Evolutionary conservation across 2,888 invertebrate genomes (phyloP).

Genomic region (Metellina segmentata): DNA sequence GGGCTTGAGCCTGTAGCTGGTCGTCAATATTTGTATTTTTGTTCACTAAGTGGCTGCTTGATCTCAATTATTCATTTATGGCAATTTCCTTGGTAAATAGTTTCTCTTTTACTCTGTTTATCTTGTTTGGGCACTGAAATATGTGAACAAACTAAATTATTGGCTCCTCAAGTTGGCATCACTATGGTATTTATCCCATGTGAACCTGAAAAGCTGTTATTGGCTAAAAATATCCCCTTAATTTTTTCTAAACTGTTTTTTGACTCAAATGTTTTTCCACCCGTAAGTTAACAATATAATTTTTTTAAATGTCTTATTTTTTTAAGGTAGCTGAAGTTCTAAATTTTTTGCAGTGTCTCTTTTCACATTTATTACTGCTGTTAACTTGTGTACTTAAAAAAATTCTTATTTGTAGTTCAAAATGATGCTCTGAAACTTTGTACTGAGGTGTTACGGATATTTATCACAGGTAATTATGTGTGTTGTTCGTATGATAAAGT

Average conservation of each 20-base stretch:
- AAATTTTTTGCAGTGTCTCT: too few relatives aligned
- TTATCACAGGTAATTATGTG: slow-evolving; percentile 43
- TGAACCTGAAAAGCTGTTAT: too few relatives aligned
- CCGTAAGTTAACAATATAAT: background rate
- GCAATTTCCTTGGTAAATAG: too few relatives aligned
- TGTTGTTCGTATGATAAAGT: background rate
- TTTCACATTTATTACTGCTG: background rate
- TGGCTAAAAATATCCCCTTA: background rate
- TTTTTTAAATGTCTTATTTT: background rate
- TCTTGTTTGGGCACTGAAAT: too few relatives aligned
- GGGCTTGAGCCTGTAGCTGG: too few relatives aligned
- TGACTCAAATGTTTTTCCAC: background rate
- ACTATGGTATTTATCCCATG: too few relatives aligned
- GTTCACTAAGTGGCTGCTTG: too few relatives aligned
- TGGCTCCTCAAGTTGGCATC: too few relatives aligned
- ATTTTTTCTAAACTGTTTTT: background rate
- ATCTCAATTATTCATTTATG: too few relatives aligned
- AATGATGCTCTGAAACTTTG: slow-evolving; percentile 52
- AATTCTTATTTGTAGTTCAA: slow-evolving; percentile 33
- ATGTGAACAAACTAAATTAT: too few relatives aligned
- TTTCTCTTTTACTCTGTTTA: too few relatives aligned
- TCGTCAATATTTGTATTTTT: too few relatives aligned
- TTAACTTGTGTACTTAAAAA: background rate
- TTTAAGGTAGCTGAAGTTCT: background rate
- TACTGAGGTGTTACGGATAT: slow-evolving; percentile 40